phyloP scores from a whole-genome alignment of 2,888 invertebrate species.

The Lissocephala sabroskyi region DNA sequence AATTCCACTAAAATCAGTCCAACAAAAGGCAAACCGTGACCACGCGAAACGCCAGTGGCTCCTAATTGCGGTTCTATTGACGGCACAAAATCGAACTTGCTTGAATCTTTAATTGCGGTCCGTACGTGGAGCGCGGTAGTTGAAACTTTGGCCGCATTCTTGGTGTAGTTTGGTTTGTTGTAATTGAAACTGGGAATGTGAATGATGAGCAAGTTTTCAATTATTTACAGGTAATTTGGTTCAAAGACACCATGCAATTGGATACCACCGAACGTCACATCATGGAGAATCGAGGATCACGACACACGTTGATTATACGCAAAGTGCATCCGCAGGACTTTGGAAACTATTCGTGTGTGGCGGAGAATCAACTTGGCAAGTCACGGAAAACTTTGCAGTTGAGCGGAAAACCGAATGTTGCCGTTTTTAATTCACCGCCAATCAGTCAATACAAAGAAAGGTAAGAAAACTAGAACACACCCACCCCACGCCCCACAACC shows the following conservation, averaged over 20 bases:
- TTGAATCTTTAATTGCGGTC: no score
- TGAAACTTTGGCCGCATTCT: no score
- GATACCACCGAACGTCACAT: conserved; percentile 79
- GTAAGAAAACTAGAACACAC: conserved; percentile 47
- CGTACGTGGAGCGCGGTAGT: no score
- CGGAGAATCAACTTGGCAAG: conserved; percentile 80
- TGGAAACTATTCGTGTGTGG: conserved; percentile 81
- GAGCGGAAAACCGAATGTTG: conserved; percentile 79
- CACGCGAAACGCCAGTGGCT: no score
- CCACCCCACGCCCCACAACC: background rate
- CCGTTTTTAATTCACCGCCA: conserved; percentile 78
- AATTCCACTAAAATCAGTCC: no score
- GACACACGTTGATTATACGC: conserved; percentile 79
- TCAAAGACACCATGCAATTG: conserved; percentile 79
- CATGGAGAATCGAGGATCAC: conserved; percentile 79
- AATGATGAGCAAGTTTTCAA: conserved; percentile 39
- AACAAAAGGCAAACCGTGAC: no score
- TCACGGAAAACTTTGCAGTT: conserved; percentile 78
- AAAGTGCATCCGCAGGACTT: conserved; percentile 80
- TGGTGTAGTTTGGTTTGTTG: no score
- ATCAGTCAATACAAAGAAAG: conserved; percentile 75
- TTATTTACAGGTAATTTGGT: conserved; percentile 78
- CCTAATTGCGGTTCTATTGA: no score
- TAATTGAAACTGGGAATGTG: no score
- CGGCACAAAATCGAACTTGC: no score